These are phyloP conservation scores for Lysandra coridon DNA, from an alignment of 2,888 invertebrate genomes.

Conservation along the genomic window DNA sequence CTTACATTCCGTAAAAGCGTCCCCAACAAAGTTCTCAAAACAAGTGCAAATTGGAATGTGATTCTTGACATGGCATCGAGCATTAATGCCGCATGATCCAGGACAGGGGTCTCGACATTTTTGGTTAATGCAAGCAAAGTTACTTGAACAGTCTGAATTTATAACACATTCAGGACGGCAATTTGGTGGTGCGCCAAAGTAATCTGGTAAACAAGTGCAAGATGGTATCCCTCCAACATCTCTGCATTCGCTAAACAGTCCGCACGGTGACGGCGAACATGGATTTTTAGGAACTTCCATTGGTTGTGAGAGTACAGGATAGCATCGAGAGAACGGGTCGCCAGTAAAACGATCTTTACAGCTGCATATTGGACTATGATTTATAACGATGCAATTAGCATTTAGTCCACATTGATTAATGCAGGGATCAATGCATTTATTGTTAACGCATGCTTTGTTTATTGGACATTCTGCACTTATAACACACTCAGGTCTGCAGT, in stretches of 20 bases:
- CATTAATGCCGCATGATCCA: slow-evolving; percentile 85
- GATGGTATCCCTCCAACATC: slow-evolving; percentile 81
- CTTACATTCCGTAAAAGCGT: slow-evolving; percentile 85
- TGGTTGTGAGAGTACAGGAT: slow-evolving; percentile 52
- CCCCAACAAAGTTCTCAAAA: slow-evolving; percentile 84
- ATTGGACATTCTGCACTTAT: slow-evolving; percentile 86
- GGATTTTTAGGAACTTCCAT: slow-evolving; percentile 67
- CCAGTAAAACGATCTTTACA: slow-evolving; percentile 82
- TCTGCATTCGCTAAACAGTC: slow-evolving; percentile 84
- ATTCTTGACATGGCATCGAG: slow-evolving; percentile 83
- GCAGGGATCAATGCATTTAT: slow-evolving; percentile 87
- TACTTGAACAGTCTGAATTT: slow-evolving; percentile 87
- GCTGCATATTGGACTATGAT: slow-evolving; percentile 86
- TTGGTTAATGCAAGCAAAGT: slow-evolving; percentile 87
- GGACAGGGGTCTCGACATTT: slow-evolving; percentile 91
- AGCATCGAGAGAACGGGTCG: slow-evolving; percentile 84
- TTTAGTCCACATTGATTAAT: slow-evolving; percentile 86
- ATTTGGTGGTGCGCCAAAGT: slow-evolving; percentile 85
- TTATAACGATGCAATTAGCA: slow-evolving; percentile 85
- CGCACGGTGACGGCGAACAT: slow-evolving; percentile 84
- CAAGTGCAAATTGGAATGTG: slow-evolving; percentile 89
- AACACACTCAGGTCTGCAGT: slow-evolving; percentile 87
- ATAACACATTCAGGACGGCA: slow-evolving; percentile 86
- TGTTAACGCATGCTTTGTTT: slow-evolving; percentile 84
- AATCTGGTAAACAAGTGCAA: slow-evolving; percentile 83